Base-by-base conservation (phyloP, 2,797 vertebrate genomes). In the Acipenser ruthenus region DNA sequence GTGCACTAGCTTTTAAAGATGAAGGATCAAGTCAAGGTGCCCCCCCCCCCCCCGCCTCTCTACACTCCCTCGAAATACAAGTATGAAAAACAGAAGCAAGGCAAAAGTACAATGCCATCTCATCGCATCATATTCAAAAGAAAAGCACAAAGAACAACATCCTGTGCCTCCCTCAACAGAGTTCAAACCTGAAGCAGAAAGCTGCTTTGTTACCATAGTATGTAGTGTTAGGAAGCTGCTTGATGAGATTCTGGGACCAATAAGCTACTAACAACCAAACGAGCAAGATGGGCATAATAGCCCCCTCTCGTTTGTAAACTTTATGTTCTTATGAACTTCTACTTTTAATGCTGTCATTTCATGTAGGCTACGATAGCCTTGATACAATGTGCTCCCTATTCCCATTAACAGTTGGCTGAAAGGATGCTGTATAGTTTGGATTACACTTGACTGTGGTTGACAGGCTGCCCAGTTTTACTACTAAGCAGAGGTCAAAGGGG, bases 311-410 rank as follows among this genome's bases (percentile, higher is more conserved):
- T n/a, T n/a, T n/a, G n/a, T n/a, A n/a, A n/a, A n/a, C n/a, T n/a
- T n/a, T n/a, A n/a, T n/a, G n/a, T n/a, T n/a, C n/a, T n/a, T n/a
- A n/a, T n/a, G n/a, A n/a, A n/a, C 88, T 92, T 89, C 86, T 87
- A 90, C 90, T 90, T 90, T 92, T 89, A 85, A 93, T 91, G 88
- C 84, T 83, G 87, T 87, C 88, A 93, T 91, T 91, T 93, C 90
- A 90, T 92, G 88, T 84, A 93, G 85, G 85, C 91, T 92, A 92
- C 88, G 84, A 87, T 89, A 89, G 88, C 86, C 88, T 92, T 92
- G 88, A 91, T 89, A 91, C 84, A 93, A 91, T 88, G 89, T 90
- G 89, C 87, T 82, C 81, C 87, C 86, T 71, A 91, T 91, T 93
- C 93, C 90, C 90, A 93, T 92, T 88, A 92, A 91, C 81, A 90